Evolutionary conservation across 2,797 vertebrate species (phyloP), one percentile per base, ranked within the genome.

Genomic region (Triplophysa yarkandensis): DNA sequence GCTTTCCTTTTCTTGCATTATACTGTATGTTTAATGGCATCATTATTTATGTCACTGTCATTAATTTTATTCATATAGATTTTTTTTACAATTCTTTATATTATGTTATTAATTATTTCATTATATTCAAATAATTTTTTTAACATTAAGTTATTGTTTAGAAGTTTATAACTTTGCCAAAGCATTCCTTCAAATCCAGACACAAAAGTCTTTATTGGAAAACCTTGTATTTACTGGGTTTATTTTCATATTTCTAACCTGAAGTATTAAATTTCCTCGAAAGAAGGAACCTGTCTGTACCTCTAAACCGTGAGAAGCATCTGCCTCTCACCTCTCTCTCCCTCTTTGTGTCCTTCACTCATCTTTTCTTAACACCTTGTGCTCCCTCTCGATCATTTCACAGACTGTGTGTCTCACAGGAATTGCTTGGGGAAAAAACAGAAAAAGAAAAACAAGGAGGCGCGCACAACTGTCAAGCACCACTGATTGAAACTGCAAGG

Each of bases 401-500:
- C 77, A 70, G 54, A 81, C 80, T 69, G 67, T 81, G 77, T 72
- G 71, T 84, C 84, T 87, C 81, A 3, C 68, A 82, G 80, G 82
- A 67, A 79, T 74, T 76, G n/a, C 74, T 80, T 80, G 80, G 77
- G 64, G 6, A 36, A 32, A 9, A 30, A 52, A 68, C 50, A 44
- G 77, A 67, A 77, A 66, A 66, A 71, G 62, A 78, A 79, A 71
- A 54, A 74, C 74, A 46, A 71, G 74, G 80, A 83, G 85, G 85
- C 79, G 83, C 85, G 84, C 85, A 85, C 76, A 28, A 68, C 87
- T 83, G 85, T 87, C 85, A 88, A 85, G 83, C 83, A 82, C 63
- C 54, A 79, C 85, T 88, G 90, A 92, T 89, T 90, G 88, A 91
- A 90, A 90, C 87, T 85, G 85, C 88, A 93, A 92, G 91, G 91